Evolutionary conservation across 2,113 vertebrate genomes (phyloP), one percentile per base, ranked within the genome.

Genomic region (Podocnemis expansa): DNA sequence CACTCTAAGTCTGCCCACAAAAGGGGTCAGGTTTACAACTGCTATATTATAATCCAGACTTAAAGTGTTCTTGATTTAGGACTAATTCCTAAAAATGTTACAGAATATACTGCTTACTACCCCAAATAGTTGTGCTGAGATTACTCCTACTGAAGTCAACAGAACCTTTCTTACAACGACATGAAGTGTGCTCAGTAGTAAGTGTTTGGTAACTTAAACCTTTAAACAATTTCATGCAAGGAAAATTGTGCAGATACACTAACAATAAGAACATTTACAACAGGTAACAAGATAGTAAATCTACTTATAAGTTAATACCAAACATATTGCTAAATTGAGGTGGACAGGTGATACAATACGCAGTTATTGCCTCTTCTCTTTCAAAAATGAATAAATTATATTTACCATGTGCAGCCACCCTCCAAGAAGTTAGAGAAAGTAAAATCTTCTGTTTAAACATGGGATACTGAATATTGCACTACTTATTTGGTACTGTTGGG

Each of bases 201-300:
- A 83, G 70, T 56, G 31, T 25, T 91, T 86, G 63, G 34, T 89
- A 45, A 31, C 51, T 5, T 82, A 54, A 92, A 19, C 75, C 73
- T 86, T 94, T 89, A 80, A 91, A 31, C 82, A 84, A 6, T 6
- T 73, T 89, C 76, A 95, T 47, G 78, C 92, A 92, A 76, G 7
- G 58, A 78, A 79, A 52, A 41, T 83, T 96, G 76, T 58, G 83
- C 63, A 38, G 80, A 82, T 73, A 45, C 70, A 49, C 76, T 75
- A 90, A 88, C 55, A 86, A 78, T 88, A 34, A 78, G 90, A 29
- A 49, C 54, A 17, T 91, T 90, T 93, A 84, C 54, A 45, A 10
- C 38, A 27, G 16, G 70, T 90, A 89, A 88, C 45, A 84, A 91
- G 89, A 84, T 93, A 93, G 67, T 84, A 56, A 58, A 9, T n/a